Evolutionary conservation across 2,797 vertebrate species (phyloP), one percentile per base, ranked within the genome.

Genomic region (Huso huso): DNA sequence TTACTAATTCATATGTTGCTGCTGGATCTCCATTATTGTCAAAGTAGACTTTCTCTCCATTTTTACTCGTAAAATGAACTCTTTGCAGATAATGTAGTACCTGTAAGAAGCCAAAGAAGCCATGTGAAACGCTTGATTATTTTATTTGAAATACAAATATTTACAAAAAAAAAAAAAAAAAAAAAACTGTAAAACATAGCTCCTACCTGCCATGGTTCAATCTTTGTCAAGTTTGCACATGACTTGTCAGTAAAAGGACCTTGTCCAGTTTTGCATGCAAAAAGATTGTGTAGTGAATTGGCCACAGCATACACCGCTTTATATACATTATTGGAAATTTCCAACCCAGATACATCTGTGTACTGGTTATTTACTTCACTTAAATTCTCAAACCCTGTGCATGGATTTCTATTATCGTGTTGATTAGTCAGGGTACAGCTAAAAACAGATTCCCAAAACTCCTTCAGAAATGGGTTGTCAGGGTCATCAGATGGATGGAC

Each of bases 311-410:
- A 87, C 9, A 86, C 85, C 13, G 86, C 85, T 66, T 89, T 89
- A 52, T 89, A 90, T 23, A 90, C 86, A 66, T 88, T 89, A 71
- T 85, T 83, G 6, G 87, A 85, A 71, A 90, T 86, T 68, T 88
- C 80, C 6, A 90, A 75, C 67, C 87, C 82, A 63, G 88, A 87
- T 13, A 86, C 84, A 63, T 90, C 87, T 37, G 84, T 88, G 58
- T 84, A 90, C 23, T 72, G 70, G 71, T 81, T 88, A 8, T 73
- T 65, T 1, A 83, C 51, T 8, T 84, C 74, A 64, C 71, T 71
- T 12, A 90, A 77, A 37, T 67, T 79, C 70, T 90, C 89, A 59
- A 71, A 82, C 12, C 87, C 87, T 73, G 85, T 78, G 70, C 89
- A 90, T 48, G 49, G 59, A 59, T 66, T 10, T 3, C 66, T 67